Conservation (phyloP, 2,888 invertebrate species). For the Apoda limacodes region DNA sequence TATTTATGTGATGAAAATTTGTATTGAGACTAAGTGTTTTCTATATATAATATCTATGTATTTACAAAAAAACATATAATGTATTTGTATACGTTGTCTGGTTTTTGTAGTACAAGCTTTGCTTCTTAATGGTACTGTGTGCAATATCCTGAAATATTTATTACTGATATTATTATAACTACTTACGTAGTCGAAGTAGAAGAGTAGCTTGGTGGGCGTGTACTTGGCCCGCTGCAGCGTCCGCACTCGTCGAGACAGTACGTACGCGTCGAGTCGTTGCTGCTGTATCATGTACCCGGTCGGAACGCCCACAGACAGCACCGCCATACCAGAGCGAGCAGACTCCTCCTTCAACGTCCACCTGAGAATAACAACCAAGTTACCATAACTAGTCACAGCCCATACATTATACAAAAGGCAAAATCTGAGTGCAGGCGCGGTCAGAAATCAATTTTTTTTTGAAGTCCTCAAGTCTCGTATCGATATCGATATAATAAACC, state of each 20-base stretch:
- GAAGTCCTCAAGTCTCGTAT: no score
- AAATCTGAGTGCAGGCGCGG: no score
- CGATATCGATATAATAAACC: no score
- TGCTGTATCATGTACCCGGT: slow-evolving; percentile 94
- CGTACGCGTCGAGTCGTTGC: slow-evolving; percentile 88
- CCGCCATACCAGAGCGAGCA: slow-evolving; percentile 87
- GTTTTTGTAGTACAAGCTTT: slow-evolving; percentile 2
- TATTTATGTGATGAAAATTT: no score
- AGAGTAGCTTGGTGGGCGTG: slow-evolving; percentile 83
- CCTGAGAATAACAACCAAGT: slow-evolving; percentile 46
- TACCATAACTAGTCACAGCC: no score
- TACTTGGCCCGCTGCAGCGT: slow-evolving; percentile 89
- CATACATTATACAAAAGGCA: slow-evolving; percentile 1
- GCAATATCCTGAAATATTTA: no score
- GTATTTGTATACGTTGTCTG: not conserved
- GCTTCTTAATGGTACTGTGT: no score
- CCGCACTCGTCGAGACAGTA: slow-evolving; percentile 80
- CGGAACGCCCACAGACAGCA: slow-evolving; percentile 87
- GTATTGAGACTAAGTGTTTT: no score
- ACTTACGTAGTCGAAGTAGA: slow-evolving; percentile 94
- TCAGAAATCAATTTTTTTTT: no score
- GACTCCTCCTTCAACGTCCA: slow-evolving; percentile 86
- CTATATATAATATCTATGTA: no score
- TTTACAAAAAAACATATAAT: not conserved
- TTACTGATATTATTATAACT: no score